Conservation (phyloP, 1,140 invertebrate genomes). For the Formica selysi region DNA sequence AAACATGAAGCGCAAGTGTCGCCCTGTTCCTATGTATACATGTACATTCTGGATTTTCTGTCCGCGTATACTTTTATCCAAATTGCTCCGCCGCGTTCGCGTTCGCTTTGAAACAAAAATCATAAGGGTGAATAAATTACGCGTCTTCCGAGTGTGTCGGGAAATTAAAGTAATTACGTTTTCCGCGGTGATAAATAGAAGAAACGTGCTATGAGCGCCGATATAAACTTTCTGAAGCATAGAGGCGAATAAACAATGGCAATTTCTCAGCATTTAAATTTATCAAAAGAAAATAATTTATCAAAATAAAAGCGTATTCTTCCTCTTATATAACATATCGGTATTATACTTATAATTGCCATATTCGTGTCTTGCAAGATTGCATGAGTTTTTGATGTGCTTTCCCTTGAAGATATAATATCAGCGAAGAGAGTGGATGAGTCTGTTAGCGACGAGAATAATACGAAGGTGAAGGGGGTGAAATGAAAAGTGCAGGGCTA, state of each 20-base stretch:
- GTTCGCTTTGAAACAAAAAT: slow-evolving; percentile 70
- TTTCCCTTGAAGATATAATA: slow-evolving; percentile 66
- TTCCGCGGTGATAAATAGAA: slow-evolving; percentile 46
- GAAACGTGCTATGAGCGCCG: background rate
- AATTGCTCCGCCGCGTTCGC: slow-evolving; percentile 66
- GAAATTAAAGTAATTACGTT: slow-evolving; percentile 70
- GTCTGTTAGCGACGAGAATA: slow-evolving; percentile 69
- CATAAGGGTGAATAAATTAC: slow-evolving; percentile 68
- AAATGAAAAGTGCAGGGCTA: slow-evolving; percentile 48
- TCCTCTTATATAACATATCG: background rate
- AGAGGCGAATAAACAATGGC: slow-evolving; percentile 13
- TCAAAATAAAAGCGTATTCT: background rate
- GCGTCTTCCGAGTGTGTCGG: slow-evolving; percentile 46
- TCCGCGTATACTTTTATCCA: slow-evolving; percentile 68
- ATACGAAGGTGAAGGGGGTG: slow-evolving; percentile 27
- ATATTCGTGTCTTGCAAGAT: slow-evolving; percentile 14
- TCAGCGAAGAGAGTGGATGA: slow-evolving; percentile 58
- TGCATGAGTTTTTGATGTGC: background rate
- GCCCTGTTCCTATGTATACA: background rate
- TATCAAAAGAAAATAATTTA: background rate
- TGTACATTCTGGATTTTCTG: background rate
- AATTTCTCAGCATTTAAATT: slow-evolving; percentile 45
- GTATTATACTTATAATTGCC: no score
- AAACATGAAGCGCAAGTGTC: slow-evolving; percentile 66
- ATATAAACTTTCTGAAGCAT: slow-evolving; percentile 19